These are phyloP conservation scores for Rallus crepitans DNA, from an alignment of 2,797 vertebrate species.

Conservation along the genomic window DNA sequence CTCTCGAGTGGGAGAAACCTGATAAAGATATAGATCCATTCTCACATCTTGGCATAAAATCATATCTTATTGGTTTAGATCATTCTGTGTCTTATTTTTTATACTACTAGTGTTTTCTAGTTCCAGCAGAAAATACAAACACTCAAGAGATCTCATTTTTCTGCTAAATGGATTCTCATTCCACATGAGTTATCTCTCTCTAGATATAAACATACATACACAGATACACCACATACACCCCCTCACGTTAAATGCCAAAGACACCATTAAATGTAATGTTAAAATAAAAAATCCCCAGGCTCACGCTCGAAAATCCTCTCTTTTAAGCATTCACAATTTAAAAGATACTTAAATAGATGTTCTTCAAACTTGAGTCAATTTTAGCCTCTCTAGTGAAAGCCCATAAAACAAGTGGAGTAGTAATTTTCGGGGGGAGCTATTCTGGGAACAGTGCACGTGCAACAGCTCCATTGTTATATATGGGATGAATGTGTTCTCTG, in stretches of 20 bases:
- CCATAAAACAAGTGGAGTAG: conserved; percentile 28
- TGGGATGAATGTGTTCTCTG: background rate
- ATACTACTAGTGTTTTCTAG: conserved; percentile 69
- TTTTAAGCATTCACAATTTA: conserved; percentile 62
- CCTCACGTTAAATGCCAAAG: conserved; percentile 63
- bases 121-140: conserved; percentile 72
- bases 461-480: background rate
- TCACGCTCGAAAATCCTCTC: background rate
- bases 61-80: conserved; percentile 76
- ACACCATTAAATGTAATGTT: conserved; percentile 60
- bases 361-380: conserved; percentile 68
- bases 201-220: conserved; percentile 62
- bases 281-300: conserved; percentile 64
- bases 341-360: conserved; percentile 58
- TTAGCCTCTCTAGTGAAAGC: conserved; percentile 49
- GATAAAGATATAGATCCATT: conserved; percentile 77
- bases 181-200: conserved; percentile 64
- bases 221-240: conserved; percentile 49
- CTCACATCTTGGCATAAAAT: conserved; percentile 74
- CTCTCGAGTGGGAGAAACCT: conserved; percentile 69
- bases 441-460: background rate
- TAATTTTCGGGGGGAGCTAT: conserved; percentile 25
- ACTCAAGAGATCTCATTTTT: conserved; percentile 70
- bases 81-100: conserved; percentile 53
- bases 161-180: conserved; percentile 74